Base-by-base conservation (phyloP, 53 echinoderm and acorn worm species). In the Antedon mediterranea region DNA sequence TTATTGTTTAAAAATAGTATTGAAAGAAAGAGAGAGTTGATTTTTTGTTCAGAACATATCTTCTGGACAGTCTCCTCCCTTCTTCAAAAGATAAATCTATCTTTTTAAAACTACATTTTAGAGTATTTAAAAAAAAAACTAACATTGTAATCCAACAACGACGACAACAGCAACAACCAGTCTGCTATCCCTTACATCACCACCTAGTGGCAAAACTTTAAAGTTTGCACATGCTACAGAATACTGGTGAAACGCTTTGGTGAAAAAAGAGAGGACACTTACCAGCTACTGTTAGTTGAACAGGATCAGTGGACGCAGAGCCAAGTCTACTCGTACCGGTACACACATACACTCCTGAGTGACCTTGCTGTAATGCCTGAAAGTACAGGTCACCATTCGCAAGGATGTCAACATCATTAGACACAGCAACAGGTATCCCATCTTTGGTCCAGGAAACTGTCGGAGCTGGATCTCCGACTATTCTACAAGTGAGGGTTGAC, bases 381-480 rank as follows among this genome's bases (percentile, higher is more conserved):
- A 92, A 92, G 34, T 79, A 71, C 57, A 95, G 86, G 32, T 83
- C 78, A 11, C 97, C 97, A 32, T 89, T 76, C 0, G 13, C 26
- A 0, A 83, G 79, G 23, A 88, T 86, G 14, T 79, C 78, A 34
- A 83, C 74, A 23, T 74, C 34, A 72, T 83, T 80, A 14, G 15
- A 29, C 34, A 89, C 84, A 34, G 72, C 77, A 29, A 73, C 57
- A 3, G 75, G 73, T 57, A 82, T 85, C 27, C 84, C 84, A 30
- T 43, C 75, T 30, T 76, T 84, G 13, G 73, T 79, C 97, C 97
- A 95, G 27, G 87, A 72, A 72, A 92, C 75, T 2, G 43, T 37
- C 29, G 97, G 97, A 8, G 71, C 43, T 0, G 97, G 97, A 74
- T 91, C 91, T 9, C 97, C 97, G 6, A 95, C 87, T 73, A 95